Base-by-base conservation (phyloP, 2,888 invertebrate genomes). In the Hydriomena furcata region DNA sequence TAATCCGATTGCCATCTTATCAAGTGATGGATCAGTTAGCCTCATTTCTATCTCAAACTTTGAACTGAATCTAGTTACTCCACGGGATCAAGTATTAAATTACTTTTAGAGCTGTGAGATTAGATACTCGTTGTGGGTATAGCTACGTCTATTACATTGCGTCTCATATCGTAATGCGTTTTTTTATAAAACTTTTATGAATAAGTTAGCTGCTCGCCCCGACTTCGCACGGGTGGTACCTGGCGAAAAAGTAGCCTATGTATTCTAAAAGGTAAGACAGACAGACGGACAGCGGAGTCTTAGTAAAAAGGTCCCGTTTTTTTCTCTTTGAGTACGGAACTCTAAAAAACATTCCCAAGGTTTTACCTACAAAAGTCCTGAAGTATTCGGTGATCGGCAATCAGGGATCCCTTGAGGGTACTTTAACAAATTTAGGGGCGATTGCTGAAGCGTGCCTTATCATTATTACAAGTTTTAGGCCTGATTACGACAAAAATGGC, bases 371-470 rank as follows among this genome's bases (percentile, higher is more conserved):
- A 1, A 21, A 41, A 44, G 34, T 54, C 38, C 17, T 43, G 17
- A 50, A 53, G 44, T 40, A 46, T 38, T 43, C 50, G 35, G 43
- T 55, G 53, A 61, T 57, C 54, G 56, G 50, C 56, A 54, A 64
- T 67, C 49, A 57, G 45, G 48, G 36, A 46, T 41, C 52, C 48
- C 49, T 53, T 54, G 60, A 65, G 65, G 57, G 63, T 42, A 24
- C 65, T 72, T 52, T 46, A 58, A 60, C 64, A 73, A 71, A 68
- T 73, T 65, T 65, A 63, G 63, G 54, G 52, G 48, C 42, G 63
- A 80, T 73, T 64, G 73, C 52, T 55, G 51, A 56, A 56, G 60
- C 84, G 84, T 84, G 84, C 71, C 73, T 76, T 81, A 82, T 82
- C 81, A 61, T 76, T 81, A 82, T 82, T 80, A 61, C 27, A 57